phyloP scores from a whole-genome alignment of 2,797 vertebrate genomes.

The Discoglossus pictus region DNA sequence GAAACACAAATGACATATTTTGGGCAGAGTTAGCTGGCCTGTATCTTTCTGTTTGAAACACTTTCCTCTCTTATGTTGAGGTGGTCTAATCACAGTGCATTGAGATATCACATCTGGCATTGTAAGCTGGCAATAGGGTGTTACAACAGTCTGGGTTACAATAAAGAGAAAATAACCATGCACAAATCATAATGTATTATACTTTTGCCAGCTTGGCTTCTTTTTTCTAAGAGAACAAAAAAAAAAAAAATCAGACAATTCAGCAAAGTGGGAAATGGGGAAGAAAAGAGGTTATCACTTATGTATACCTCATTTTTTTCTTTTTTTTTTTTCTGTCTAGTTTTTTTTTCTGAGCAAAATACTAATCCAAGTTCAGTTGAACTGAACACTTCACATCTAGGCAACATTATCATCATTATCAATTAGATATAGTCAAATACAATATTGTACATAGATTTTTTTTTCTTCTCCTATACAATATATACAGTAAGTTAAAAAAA shows the following conservation, averaged over 20 bases:
- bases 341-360: slow-evolving; percentile 50
- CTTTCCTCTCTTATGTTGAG: too few relatives aligned
- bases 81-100: too few relatives aligned
- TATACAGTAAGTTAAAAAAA: slow-evolving; percentile 61
- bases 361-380: slow-evolving; percentile 50
- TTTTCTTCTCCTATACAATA: slow-evolving; percentile 68
- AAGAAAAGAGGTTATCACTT: slow-evolving; percentile 16
- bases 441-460: slow-evolving; percentile 73
- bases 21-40: too few relatives aligned
- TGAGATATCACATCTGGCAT: too few relatives aligned
- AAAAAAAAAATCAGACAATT: not conserved
- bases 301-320: slow-evolving; percentile 33
- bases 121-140: slow-evolving; percentile 3
- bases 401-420: slow-evolving; percentile 54
- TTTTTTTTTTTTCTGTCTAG: slow-evolving; percentile 42
- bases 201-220: slow-evolving; percentile 3
- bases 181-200: not conserved
- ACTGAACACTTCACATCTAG: slow-evolving; percentile 51
- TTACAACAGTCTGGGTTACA: slow-evolving; percentile 26
- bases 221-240: slow-evolving; percentile 3
- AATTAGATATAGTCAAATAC: slow-evolving; percentile 59
- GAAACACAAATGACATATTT: too few relatives aligned
- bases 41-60: too few relatives aligned
- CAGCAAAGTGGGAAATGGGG: not conserved
- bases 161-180: slow-evolving; percentile 6